Conservation (phyloP, 1,140 invertebrate species). For the Bombus superbus region DNA sequence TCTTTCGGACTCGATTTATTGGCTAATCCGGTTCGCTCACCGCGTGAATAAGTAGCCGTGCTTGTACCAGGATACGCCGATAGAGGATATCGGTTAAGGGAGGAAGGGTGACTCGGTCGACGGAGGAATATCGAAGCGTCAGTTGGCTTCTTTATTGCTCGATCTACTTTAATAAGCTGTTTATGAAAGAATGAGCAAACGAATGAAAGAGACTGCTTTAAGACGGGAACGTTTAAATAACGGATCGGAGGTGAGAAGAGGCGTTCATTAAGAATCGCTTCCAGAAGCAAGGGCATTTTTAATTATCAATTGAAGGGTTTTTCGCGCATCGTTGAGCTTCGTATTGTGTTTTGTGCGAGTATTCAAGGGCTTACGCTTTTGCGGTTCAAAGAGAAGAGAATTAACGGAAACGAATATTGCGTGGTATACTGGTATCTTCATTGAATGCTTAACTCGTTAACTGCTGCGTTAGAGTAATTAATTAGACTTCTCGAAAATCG, state of each 20-base stretch:
- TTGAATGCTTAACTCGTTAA: background rate
- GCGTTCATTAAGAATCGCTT: constrained; percentile 9
- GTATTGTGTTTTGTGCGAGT: background rate
- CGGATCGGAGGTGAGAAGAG: constrained; percentile 10
- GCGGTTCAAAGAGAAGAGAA: too few species aligned
- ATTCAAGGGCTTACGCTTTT: background rate
- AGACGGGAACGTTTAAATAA: background rate
- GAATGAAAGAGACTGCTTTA: background rate
- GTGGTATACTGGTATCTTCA: background rate
- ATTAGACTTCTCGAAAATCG: background rate
- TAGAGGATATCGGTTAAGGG: background rate
- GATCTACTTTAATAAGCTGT: constrained; percentile 40
- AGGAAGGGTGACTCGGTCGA: too few species aligned
- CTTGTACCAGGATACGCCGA: background rate
- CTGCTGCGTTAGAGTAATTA: background rate
- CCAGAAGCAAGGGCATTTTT: background rate
- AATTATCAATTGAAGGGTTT: background rate
- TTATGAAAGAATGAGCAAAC: constrained; percentile 10
- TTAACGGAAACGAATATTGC: background rate
- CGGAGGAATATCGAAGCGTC: background rate
- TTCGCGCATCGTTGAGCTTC: background rate
- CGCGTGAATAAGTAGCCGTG: constrained; percentile 28
- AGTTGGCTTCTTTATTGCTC: constrained; percentile 21
- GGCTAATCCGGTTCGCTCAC: constrained; percentile 66
- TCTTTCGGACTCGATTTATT: constrained; percentile 76